Evolutionary conservation across 2,113 vertebrate genomes (phyloP), one percentile per base, ranked within the genome.

Genomic region (Lasiurus borealis): DNA sequence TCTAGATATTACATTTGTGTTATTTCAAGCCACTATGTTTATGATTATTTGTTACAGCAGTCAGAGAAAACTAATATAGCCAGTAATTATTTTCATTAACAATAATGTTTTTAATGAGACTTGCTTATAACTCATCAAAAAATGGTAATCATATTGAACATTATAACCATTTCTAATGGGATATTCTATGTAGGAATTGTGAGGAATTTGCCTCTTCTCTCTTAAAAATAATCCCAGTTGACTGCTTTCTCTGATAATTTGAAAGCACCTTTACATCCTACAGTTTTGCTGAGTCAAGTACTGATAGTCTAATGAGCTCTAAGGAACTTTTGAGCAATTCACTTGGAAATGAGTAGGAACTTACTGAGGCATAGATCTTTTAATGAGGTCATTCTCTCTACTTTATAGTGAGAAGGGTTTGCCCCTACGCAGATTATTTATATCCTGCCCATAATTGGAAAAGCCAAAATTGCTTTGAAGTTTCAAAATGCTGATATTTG

Each of bases 401-500:
- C 68, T 81, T 36, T 75, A 69, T 71, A 29, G 76, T 48, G 31
- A 52, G 90, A 86, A 90, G 8, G 44, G 6, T 76, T 86, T 85
- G 19, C 40, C 16, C 66, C 73, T 83, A 91, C 59, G 48, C 57
- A 25, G 68, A 48, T 92, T 89, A 88, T 81, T 94, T 94, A 88
- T 90, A 82, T 64, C 76, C 40, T 64, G 31, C 77, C n/a, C 52
- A 54, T 96, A 88, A 93, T 19, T 78, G 52, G 25, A 75, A 94
- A 90, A 85, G 82, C 25, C 66, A 81, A 84, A 94, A 52, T 94
- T 59, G 54, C 93, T 95, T 84, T 94, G 27, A 92, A 91, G 85
- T 88, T 95, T 93, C 59, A 94, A 92, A 96, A 82, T 95, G 68
- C 64, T 80, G 71, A n/a, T 88, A n/a, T 88, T 95, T 88, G 52